A percentile compares a stretch with the other conserved stretches of the same genome.
Conservation (phyloP, 1,140 invertebrate species). For the Augochlora pura region DNA sequence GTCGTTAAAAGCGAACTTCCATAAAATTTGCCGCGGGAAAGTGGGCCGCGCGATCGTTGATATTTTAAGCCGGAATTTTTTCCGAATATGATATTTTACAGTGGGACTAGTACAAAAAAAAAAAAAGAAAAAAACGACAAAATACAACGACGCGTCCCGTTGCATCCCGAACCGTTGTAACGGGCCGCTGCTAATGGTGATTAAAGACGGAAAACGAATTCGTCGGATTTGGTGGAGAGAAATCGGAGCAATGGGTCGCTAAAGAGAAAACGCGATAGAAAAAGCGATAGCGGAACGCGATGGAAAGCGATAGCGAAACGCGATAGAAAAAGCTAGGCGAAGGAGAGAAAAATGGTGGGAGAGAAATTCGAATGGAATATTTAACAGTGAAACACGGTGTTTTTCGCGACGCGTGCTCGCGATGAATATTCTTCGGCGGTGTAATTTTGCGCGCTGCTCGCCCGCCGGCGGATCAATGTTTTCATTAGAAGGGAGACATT, state of each 20-base stretch:
- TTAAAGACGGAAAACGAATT: neutral
- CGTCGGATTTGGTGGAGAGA: neutral
- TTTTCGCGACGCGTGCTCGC: no score
- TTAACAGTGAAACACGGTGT: no score
- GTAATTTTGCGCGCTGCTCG: no score
- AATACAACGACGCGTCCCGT: neutral
- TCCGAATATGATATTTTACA: slow-evolving; percentile 1
- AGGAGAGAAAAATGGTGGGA: no score
- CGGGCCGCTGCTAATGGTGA: neutral
- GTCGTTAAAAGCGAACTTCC: slow-evolving; percentile 1
- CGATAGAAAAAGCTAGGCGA: no score
- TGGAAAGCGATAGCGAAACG: no score
- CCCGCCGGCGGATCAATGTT: neutral
- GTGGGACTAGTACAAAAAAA: neutral
- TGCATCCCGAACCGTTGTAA: neutral
- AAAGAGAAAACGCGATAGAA: no score
- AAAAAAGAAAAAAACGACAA: no score
- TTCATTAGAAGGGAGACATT: slow-evolving; percentile 16
- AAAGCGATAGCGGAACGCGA: no score
- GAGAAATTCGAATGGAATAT: no score
- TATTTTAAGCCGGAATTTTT: neutral
- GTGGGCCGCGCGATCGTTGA: neutral
- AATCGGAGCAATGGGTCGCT: no score
- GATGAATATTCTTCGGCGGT: no score
- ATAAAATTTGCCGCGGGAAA: neutral